Evolutionary conservation across 2,888 invertebrate genomes (phyloP).

Genomic region (Drosophila mettleri): DNA sequence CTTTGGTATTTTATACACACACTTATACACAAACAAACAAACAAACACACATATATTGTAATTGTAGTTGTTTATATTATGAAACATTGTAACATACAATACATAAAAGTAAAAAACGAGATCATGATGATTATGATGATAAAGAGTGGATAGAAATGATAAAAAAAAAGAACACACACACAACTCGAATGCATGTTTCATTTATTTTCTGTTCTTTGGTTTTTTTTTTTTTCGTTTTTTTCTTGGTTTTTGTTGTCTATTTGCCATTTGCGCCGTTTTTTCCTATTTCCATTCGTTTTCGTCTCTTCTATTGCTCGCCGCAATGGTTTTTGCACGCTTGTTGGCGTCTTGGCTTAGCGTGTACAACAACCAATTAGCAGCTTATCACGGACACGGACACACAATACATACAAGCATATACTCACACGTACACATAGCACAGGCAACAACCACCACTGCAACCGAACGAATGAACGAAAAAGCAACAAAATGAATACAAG

Average conservation of each 20-base stretch:
- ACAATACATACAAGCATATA: constrained; percentile 13
- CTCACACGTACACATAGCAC: constrained; percentile 48
- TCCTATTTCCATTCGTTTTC: background rate
- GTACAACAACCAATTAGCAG: constrained; percentile 36
- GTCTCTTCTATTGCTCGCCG: background rate
- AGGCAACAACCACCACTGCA: constrained; percentile 77
- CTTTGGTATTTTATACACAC: constrained; percentile 20
- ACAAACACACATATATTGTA: too few relatives aligned
- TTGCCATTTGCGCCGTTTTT: background rate
- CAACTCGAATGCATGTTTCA: constrained; percentile 26
- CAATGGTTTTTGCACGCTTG: constrained; percentile 37
- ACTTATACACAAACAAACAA: too few relatives aligned
- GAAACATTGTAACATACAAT: constrained; percentile 42
- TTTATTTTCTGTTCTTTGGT: constrained; percentile 10
- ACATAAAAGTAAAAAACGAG: constrained; percentile 12
- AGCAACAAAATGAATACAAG: constrained; percentile 18
- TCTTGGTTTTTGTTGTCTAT: background rate
- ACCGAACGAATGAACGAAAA: constrained; percentile 60
- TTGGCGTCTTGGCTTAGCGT: constrained; percentile 44
- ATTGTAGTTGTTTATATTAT: constrained; percentile 28
- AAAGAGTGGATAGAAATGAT: background rate
- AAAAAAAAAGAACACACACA: background rate
- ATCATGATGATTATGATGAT: background rate
- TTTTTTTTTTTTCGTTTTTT: constrained; percentile 5
- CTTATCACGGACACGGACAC: constrained; percentile 16